These are phyloP conservation scores for Yponomeuta malinellus DNA, from an alignment of 2,888 invertebrate genomes.

Conservation along the genomic window DNA sequence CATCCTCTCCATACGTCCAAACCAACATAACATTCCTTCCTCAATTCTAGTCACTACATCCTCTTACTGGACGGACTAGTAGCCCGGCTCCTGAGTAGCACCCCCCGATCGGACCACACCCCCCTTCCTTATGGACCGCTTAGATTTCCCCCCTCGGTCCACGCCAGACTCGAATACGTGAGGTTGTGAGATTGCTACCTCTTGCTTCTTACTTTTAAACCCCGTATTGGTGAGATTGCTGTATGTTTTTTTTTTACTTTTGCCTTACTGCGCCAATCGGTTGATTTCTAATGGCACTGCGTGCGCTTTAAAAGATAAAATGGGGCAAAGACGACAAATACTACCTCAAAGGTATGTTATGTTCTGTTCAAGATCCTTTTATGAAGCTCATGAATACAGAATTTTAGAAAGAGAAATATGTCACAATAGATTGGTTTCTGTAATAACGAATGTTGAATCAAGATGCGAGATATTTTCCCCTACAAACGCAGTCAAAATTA, in stretches of 20 bases:
- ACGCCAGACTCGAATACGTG: constrained; percentile 48
- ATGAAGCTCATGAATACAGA: no score
- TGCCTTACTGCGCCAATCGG: no score
- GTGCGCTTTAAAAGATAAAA: no score
- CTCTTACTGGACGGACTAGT: not conserved
- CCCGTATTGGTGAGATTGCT: constrained; percentile 9
- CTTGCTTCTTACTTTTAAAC: constrained; percentile 5
- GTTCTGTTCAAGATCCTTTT: no score
- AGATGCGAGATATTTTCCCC: not conserved
- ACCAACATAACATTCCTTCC: no score
- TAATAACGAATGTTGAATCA: not conserved
- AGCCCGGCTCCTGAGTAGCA: constrained; percentile 15
- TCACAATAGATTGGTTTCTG: not conserved
- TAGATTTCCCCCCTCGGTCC: constrained; percentile 66
- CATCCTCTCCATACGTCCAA: no score
- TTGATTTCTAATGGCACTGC: no score
- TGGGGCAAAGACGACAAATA: no score
- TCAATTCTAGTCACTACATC: no score
- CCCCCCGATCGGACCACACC: constrained; percentile 27
- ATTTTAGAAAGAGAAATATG: no score
- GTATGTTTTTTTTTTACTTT: not conserved
- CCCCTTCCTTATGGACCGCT: constrained; percentile 69
- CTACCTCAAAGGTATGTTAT: no score
- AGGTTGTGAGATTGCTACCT: constrained; percentile 22
- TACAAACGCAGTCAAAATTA: not conserved